Evolutionary conservation across 2,888 invertebrate genomes (phyloP).

Genomic region (Diadromus collaris): DNA sequence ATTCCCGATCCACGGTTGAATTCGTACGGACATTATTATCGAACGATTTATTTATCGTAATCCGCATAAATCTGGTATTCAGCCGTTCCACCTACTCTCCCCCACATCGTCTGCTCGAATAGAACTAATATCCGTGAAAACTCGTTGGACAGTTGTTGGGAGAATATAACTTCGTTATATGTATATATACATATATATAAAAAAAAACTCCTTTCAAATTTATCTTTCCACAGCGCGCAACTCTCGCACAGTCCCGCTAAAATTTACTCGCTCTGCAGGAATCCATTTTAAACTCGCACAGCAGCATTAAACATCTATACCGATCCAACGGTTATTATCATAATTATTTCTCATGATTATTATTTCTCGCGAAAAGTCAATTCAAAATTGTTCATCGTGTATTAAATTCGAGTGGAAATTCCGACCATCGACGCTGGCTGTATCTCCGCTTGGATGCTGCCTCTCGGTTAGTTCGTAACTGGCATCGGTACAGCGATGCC

Average conservation of each 20-base stretch:
- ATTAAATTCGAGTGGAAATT: slow-evolving; percentile 17
- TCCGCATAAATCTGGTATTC: not conserved
- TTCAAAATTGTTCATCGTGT: slow-evolving; percentile 27
- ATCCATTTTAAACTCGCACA: not conserved
- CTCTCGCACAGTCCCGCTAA: slow-evolving; percentile 3
- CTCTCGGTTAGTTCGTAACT: not conserved
- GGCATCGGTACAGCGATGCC: not conserved
- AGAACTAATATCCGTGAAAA: slow-evolving; percentile 37
- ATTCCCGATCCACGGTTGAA: slow-evolving; percentile 19
- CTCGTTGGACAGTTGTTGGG: not conserved
- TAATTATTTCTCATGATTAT: slow-evolving; percentile 21
- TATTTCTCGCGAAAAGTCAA: slow-evolving; percentile 25
- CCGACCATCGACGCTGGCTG: not conserved
- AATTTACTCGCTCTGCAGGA: not conserved
- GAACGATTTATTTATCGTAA: slow-evolving; percentile 49
- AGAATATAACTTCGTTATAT: not conserved
- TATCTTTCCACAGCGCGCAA: slow-evolving; percentile 4
- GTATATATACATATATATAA: not conserved
- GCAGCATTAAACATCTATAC: not conserved
- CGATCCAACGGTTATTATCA: not conserved
- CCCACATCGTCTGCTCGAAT: not conserved
- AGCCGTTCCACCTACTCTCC: not conserved
- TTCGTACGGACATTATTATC: slow-evolving; percentile 48
- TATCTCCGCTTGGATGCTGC: not conserved
- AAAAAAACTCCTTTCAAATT: not conserved